Base-by-base conservation (phyloP, 2,888 invertebrate species). In the Drosophila robusta region DNA sequence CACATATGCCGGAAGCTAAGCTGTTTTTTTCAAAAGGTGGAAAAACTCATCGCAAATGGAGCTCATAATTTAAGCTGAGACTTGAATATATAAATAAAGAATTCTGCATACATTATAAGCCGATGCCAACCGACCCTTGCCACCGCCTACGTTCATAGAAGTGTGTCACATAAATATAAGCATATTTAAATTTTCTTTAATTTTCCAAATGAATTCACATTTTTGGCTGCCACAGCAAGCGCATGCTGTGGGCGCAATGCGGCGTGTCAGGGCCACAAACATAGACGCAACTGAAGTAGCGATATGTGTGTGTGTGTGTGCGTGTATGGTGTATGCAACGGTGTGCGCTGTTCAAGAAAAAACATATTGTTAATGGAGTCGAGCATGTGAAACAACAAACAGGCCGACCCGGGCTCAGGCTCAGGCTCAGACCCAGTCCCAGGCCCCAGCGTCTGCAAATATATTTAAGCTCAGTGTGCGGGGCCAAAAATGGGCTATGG, bases 301-400 rank as follows among this genome's bases (percentile, higher is more conserved):
- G 70, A 73, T 73, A 68, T 74, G 57, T 45, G 46, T 29, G 41
- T 50, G 47, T 26, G 29, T 12, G 5, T 22, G 5, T 26, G 24
- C 12, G 6, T 22, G 24, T 11, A 47, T n/a, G 26, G 44, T 29
- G 44, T 55, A 34, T 75, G 76, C 76, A 60, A 41, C 26, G 62
- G 26, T 56, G 69, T 57, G 79, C 66, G 55, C 47, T 74, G 80
- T 62, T 66, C 52, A 76, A 70, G 79, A 63, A 87, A 87, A 75
- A 85, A 82, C 85, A 85, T 80, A 85, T 85, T 87, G 74, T 87
- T 85, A 87, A 85, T 85, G 80, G 86, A 87, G 87, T 76, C 74
- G 76, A 78, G 78, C 84, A 85, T 85, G 87, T 85, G 82, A 85
- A 85, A 85, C 82, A 85, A 85, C 83, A 85, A 85, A 71, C 70